Evolutionary conservation across 64 coral and sea anemone species (phyloP), one percentile per base, ranked within the genome.

Genomic region (Platygyra sinensis): DNA sequence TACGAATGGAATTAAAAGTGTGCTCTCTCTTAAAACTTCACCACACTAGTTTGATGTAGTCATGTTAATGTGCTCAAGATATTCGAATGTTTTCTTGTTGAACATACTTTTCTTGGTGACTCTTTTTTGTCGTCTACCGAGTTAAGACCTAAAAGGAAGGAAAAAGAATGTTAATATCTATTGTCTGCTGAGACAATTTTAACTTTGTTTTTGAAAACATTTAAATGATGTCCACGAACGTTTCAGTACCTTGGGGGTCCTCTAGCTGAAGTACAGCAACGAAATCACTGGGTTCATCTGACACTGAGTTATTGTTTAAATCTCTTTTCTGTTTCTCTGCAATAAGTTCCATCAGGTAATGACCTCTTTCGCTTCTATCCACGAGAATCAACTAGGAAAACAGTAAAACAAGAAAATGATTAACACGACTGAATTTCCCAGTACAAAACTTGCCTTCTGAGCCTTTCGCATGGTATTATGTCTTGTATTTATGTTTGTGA

Each of bases 281-380:
- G 12, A 76, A 93, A 76, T 97, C 95, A 5, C 36, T 83, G 15
- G 65, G 80, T 87, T 97, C 88, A 17, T 94, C 88, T 22, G 83
- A 72, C 22, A 29, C 39, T 15, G 38, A 72, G 50, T 94, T 89
- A 50, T 89, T 77, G 52, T 86, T 81, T 12, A 38, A 30, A 32
- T 90, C 91, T 60, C 81, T 59, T 30, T 78, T 69, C 51, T 97
- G 69, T 84, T 73, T 97, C 25, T 94, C 91, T 90, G 95, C 69
- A 72, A 97, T 91, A 8, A 97, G 88, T 10, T 97, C 91, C 42
- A 97, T 76, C 9, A 97, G 55, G 42, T 86, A 86, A 67, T 87
- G 62, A 18, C 95, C 95, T 72, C 95, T 72, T 72, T 97, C 95
- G 22, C 90, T 97, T 81, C 86, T 82, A 72, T 97, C 95, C 86